Evolutionary conservation across 2,797 vertebrate species (phyloP), one percentile per base, ranked within the genome.

Genomic region (Myotis findleyi): DNA sequence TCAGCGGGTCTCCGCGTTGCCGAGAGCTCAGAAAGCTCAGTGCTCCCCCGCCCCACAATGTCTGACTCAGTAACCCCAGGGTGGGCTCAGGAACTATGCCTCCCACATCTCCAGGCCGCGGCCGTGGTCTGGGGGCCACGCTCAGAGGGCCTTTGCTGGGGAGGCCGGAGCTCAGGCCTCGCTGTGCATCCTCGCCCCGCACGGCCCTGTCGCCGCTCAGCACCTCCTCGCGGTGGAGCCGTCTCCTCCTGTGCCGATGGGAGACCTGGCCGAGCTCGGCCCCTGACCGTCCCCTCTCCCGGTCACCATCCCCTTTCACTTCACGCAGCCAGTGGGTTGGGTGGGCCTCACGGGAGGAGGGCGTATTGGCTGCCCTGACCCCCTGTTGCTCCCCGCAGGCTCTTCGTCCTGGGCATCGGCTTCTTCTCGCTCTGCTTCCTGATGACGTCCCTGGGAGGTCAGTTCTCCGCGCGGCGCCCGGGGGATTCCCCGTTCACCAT

Each of bases 371-470:
- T 1, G 71, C 51, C 44, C 51, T 87, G 69, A 95, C 64, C 77
- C 51, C 33, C 18, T 71, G 10, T 77, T 59, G 53, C 68, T 73
- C 92, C 95, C 97, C 4, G 0, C 98, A 99, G 99, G 98, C 99
- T 99, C 97, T 99, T 99, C 36, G 98, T 99, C 98, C 98, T 99
- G 98, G 99, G 99, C 94, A 99, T 99, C 59, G 99, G 99, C 97
- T 99, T 99, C 98, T 99, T 99, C 98, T 99, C 99, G 5, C 98
- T 99, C 95, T 99, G 99, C 98, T 99, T 99, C 98, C 98, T 99
- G 98, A 99, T 99, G 99, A 99, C 99, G 0, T 99, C 99, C 38
- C 98, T 99, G 96, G 99, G 99, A 97, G 99, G 99, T 95, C 99
- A 99, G 98, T 99, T 99, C 98, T 99, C 99, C 0, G 98, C 99